phyloP scores from a whole-genome alignment of 2,888 invertebrate genomes.

The Anoncus sp. region DNA sequence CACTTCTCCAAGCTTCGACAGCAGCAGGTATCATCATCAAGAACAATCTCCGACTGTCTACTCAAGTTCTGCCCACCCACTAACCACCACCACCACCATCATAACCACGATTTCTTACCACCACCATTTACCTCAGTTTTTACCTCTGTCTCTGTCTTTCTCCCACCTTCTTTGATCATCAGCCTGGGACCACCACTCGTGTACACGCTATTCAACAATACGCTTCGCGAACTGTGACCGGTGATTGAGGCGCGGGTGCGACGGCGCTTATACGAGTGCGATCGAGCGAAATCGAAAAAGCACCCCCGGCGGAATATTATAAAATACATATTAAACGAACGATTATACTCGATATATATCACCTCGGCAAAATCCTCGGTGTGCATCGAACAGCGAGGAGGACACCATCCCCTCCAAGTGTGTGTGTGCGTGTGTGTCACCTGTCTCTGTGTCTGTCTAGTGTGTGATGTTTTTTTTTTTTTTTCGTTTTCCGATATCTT shows the following conservation, averaged over 20 bases:
- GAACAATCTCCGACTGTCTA: slow-evolving; percentile 26
- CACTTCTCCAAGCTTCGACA: slow-evolving; percentile 13
- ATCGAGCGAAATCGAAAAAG: slow-evolving; percentile 67
- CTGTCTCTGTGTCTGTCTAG: neutral
- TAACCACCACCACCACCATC: slow-evolving; percentile 45
- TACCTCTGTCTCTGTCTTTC: slow-evolving; percentile 13
- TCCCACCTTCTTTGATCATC: slow-evolving; percentile 45
- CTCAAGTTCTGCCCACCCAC: slow-evolving; percentile 41
- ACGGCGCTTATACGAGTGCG: slow-evolving; percentile 61
- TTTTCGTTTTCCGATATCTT: neutral
- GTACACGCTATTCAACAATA: slow-evolving; percentile 56
- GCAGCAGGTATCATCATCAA: slow-evolving; percentile 9
- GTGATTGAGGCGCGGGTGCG: slow-evolving; percentile 52
- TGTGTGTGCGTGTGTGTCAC: too few species aligned
- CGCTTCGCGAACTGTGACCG: slow-evolving; percentile 71
- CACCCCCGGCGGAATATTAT: slow-evolving; percentile 50
- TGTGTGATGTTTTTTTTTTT: neutral
- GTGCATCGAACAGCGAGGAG: slow-evolving; percentile 57
- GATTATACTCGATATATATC: slow-evolving; percentile 54
- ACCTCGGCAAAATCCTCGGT: slow-evolving; percentile 42
- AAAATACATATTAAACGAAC: neutral
- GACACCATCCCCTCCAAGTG: slow-evolving; percentile 50
- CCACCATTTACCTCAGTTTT: slow-evolving; percentile 2
- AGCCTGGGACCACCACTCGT: slow-evolving; percentile 55
- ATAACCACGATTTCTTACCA: slow-evolving; percentile 7